Percentiles rank a stretch among this genome's conserved stretches.
Conservation (phyloP, 1,140 invertebrate species). For the Adoxophyes honmai region DNA sequence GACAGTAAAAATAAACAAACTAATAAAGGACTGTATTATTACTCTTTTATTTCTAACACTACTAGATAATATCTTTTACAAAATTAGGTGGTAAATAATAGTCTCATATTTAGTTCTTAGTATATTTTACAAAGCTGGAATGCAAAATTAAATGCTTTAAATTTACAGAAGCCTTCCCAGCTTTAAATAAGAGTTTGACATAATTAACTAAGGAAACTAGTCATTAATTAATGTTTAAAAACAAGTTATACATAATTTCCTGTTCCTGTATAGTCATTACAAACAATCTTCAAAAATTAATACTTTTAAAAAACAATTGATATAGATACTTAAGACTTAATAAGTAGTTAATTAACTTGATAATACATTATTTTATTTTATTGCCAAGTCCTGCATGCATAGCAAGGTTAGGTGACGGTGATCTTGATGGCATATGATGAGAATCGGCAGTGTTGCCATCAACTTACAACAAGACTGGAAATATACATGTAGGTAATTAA, state of each 20-base stretch:
- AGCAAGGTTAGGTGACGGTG: too few relatives aligned
- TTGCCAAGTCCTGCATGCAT: too few relatives aligned
- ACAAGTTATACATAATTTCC: slow-evolving; percentile 1
- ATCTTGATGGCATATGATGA: too few relatives aligned
- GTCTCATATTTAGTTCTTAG: neutral
- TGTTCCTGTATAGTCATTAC: slow-evolving; percentile 15
- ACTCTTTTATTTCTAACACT: too few relatives aligned
- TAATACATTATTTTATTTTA: slow-evolving; percentile 29
- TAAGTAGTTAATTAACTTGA: slow-evolving; percentile 21
- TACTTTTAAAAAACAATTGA: slow-evolving; percentile 29
- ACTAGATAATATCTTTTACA: too few relatives aligned
- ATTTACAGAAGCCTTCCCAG: slow-evolving; percentile 40
- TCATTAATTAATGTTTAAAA: neutral
- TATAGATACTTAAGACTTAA: slow-evolving; percentile 21
- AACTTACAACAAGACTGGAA: too few relatives aligned
- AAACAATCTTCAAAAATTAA: slow-evolving; percentile 26
- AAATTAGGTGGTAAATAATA: neutral
- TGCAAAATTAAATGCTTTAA: slow-evolving; percentile 65
- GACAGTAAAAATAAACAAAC: too few relatives aligned
- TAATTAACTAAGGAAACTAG: slow-evolving; percentile 5
- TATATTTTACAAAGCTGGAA: slow-evolving; percentile 69
- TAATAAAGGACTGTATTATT: too few relatives aligned
- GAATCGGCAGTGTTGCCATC: too few relatives aligned
- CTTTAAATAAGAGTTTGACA: slow-evolving; percentile 17
- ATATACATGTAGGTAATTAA: too few relatives aligned